Evolutionary conservation across 2,888 invertebrate genomes (phyloP).

Genomic region (Stenchaetothrips biformis): DNA sequence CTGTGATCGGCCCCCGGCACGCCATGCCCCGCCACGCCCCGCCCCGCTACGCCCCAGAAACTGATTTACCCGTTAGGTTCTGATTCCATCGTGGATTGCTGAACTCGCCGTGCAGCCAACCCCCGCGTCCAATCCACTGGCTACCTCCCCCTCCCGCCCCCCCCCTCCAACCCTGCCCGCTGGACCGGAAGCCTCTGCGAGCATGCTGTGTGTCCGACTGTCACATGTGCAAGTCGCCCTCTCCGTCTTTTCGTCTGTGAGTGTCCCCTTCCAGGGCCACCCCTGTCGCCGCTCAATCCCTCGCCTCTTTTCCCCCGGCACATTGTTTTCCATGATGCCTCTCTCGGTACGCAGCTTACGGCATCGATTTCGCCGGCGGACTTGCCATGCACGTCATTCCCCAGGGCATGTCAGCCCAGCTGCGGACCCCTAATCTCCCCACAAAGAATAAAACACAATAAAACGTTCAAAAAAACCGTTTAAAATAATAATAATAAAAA

Average conservation of each 20-base stretch:
- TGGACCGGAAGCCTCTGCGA: slow-evolving; percentile 9
- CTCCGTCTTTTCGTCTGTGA: too few species aligned
- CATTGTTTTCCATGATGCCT: not conserved
- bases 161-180: not conserved
- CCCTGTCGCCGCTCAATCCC: too few species aligned
- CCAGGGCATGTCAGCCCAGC: not conserved
- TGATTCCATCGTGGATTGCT: too few species aligned
- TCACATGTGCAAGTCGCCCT: not conserved
- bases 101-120: too few species aligned
- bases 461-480: not conserved
- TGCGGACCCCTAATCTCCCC: not conserved
- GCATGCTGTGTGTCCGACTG: slow-evolving; percentile 18
- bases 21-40: too few species aligned
- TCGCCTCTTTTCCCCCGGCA: not conserved
- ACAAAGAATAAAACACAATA: not conserved
- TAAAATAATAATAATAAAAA: not conserved
- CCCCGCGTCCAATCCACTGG: not conserved
- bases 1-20: too few species aligned
- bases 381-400: not conserved
- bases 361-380: not conserved
- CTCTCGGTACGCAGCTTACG: not conserved
- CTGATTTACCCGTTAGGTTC: too few species aligned
- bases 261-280: too few species aligned
- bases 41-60: too few species aligned
- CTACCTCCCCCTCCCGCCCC: not conserved